Percentiles rank a stretch among this genome's conserved stretches.
Conservation (phyloP, 2,113 vertebrate genomes). For the Cacatua alba region DNA sequence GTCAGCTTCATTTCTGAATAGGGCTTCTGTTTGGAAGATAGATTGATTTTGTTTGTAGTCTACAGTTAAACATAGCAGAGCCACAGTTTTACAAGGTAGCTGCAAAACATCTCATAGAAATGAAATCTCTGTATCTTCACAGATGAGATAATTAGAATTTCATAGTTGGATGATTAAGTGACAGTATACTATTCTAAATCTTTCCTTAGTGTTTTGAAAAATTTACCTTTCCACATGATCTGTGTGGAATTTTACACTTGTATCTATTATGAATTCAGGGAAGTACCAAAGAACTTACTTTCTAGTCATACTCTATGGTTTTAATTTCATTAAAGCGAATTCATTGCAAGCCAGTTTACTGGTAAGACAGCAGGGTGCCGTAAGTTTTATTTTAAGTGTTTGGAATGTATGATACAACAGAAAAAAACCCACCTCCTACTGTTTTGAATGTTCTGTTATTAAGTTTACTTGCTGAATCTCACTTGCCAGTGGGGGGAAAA, state of each 20-base stretch:
- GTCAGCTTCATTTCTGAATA: not conserved
- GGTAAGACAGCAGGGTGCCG: conserved; percentile 11
- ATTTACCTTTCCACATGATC: conserved; percentile 15
- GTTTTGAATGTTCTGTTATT: conserved; percentile 3
- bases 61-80: not conserved
- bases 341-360: conserved; percentile 53
- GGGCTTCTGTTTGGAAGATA: not conserved
- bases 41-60: conserved; percentile 6
- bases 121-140: not conserved
- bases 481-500: not conserved
- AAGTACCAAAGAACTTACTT: conserved; percentile 22
- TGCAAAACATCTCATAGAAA: conserved; percentile 20
- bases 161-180: conserved; percentile 42
- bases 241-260: conserved; percentile 34
- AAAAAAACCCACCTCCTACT: not conserved
- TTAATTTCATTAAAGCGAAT: conserved; percentile 73
- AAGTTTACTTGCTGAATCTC: conserved; percentile 28
- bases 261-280: conserved; percentile 42
- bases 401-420: conserved; percentile 30
- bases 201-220: conserved; percentile 38
- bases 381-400: conserved; percentile 71
- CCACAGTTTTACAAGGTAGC: not conserved
- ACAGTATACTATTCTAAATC: conserved; percentile 37
- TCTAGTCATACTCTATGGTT: conserved; percentile 7
- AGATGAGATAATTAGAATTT: conserved; percentile 60